Base-by-base conservation (phyloP, 2,113 vertebrate genomes). In the Corythornis vintsioides region DNA sequence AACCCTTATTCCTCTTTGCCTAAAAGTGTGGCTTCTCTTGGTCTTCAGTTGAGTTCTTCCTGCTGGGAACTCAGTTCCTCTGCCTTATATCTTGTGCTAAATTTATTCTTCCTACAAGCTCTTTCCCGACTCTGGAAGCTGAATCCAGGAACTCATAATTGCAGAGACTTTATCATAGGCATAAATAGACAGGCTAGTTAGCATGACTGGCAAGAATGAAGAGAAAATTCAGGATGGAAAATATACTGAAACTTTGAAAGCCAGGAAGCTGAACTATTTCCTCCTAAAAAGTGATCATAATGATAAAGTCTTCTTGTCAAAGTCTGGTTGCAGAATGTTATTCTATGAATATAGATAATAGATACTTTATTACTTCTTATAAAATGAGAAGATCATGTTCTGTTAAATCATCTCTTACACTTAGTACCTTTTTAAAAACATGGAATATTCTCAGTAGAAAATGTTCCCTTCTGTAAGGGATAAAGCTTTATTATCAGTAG, bases 361-460 rank as follows among this genome's bases (percentile, higher is more conserved):
- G 48, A 24, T 71, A 74, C 47, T 84, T 89, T 90, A 90, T 88
- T 92, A 63, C 64, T 74, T 79, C 47, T 92, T 85, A 76, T 56
- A 55, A 67, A 88, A 83, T 55, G 59, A 59, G 64, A 89, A 89
- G 45, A 83, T 85, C 11, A 13, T 87, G 71, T 87, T 89, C 52
- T 63, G 33, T 52, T 92, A 89, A 91, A 89, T 84, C 29, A 45
- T 59, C 63, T 83, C 35, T 88, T 80, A 71, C 81, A 71, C 50
- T 70, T 70, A 88, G 60, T 53, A 66, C 43, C 60, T 90, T 86
- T 88, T n/a, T 6, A 86, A 83, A 96, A 81, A 60, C 48, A 28
- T 63, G 10, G 50, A 83, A 88, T 86, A 92, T 45, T 80, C 11
- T 13, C 52, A 40, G 76, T 33, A 94, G 47, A 86, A 92, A 88